These are phyloP conservation scores for Onychorhynchus coronatus DNA, from an alignment of 2,113 vertebrate species.

Conservation along the genomic window DNA sequence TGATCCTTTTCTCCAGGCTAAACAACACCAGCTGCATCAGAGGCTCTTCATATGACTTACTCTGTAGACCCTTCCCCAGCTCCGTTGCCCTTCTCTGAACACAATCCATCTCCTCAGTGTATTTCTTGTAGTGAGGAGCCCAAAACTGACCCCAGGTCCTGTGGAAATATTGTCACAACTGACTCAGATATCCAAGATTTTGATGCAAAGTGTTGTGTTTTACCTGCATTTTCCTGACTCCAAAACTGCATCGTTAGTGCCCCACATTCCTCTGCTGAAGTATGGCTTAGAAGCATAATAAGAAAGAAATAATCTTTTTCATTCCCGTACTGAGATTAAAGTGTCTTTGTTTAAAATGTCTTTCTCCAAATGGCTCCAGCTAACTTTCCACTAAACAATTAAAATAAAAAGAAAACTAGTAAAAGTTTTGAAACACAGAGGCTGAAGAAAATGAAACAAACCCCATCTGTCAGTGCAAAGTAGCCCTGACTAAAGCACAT, in stretches of 20 bases:
- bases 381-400: neutral
- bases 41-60: neutral
- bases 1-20: neutral
- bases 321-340: neutral
- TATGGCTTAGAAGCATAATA: neutral
- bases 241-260: neutral
- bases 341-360: too few relatives aligned
- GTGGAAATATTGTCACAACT: neutral
- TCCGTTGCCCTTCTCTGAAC: neutral
- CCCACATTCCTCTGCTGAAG: neutral
- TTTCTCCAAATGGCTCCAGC: neutral
- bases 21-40: neutral
- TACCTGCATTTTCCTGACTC: neutral
- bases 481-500: neutral
- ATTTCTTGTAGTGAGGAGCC: neutral
- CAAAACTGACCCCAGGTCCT: neutral
- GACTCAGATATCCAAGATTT: neutral
- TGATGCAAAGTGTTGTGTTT: neutral
- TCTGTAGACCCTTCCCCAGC: neutral
- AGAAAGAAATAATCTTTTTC: neutral
- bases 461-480: neutral
- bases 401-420: neutral
- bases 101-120: neutral
- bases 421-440: neutral
- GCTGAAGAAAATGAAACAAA: neutral